Evolutionary conservation across 2,797 vertebrate genomes (phyloP), one percentile per base, ranked within the genome.

Genomic region (Cyclopterus lumpus): DNA sequence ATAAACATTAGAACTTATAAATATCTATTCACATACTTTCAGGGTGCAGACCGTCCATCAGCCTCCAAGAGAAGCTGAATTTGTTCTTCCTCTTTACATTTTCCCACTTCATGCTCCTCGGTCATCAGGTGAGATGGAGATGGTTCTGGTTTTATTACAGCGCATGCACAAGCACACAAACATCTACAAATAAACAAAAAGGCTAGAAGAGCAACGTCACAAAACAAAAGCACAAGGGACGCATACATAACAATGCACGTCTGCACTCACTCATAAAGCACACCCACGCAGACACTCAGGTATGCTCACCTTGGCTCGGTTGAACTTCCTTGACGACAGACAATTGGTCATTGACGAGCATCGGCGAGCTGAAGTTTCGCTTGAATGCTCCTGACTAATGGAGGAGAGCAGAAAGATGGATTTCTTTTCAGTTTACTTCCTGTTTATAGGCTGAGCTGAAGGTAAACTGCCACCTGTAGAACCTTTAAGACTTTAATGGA

Each of bases 331-430:
- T 95, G 24, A 94, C 92, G 3, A 92, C 89, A 58, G 93, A 90
- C 61, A 94, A 85, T 67, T 95, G 96, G 28, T 97, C 96, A 4
- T 94, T 95, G 81, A 96, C 91, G 63, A 98, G 93, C 86, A 97
- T 93, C 0, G 97, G 96, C 1, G 97, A 97, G 90, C 97, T 98
- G 95, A 97, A 97, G 92, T 97, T 97, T 40, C 97, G 93, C 76
- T 96, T 96, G 93, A 98, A 98, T 18, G 95, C 96, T 38, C 96
- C 94, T 6, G 95, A 93, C 97, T 97, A 86, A 90, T 71, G 79
- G 64, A 83, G 81, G 81, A 63, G 44, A 88, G 51, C 34, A 86
- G 24, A 88, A 65, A 65, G 14, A 75, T 51, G 58, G 55, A 76
- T 76, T 69, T 72, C 51, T 76, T 61, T 72, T 48, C 44, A 44